phyloP scores from a whole-genome alignment of 37 sponge, comb jelly and placozoan species.

The Sycon ciliatum region DNA sequence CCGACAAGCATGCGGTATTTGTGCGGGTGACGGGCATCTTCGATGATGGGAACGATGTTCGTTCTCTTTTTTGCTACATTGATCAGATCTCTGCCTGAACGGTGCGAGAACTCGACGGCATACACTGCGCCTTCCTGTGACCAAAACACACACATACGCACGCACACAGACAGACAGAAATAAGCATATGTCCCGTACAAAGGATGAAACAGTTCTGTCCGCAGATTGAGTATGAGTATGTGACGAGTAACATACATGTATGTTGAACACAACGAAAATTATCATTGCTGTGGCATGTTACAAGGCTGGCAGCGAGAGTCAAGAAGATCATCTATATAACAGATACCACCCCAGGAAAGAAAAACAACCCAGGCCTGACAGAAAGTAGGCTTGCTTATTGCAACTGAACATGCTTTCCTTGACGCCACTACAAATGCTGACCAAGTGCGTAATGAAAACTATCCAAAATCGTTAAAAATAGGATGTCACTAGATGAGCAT shows the following conservation, averaged over 20 bases:
- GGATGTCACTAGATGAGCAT: too few relatives aligned
- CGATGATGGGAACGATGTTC: constrained; percentile 96
- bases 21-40: constrained; percentile 97
- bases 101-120: constrained; percentile 98
- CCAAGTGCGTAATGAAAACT: too few relatives aligned
- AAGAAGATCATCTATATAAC: too few relatives aligned
- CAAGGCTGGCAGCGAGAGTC: too few relatives aligned
- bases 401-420: too few relatives aligned
- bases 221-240: not conserved
- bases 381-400: too few relatives aligned
- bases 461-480: too few relatives aligned
- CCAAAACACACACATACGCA: not conserved
- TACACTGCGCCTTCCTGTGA: constrained; percentile 85
- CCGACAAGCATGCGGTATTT: constrained; percentile 95
- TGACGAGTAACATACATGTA: not conserved
- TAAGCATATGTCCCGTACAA: not conserved
- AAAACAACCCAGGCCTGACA: too few relatives aligned
- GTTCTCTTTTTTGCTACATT: constrained; percentile 98
- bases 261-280: not conserved
- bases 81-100: constrained; percentile 92
- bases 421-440: too few relatives aligned
- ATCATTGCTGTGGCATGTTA: too few relatives aligned
- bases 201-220: too few relatives aligned
- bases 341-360: too few relatives aligned
- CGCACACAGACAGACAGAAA: constrained; percentile 5